Evolutionary conservation across 2,113 vertebrate species (phyloP), one percentile per base, ranked within the genome.

Genomic region (Trematocara variabile): DNA sequence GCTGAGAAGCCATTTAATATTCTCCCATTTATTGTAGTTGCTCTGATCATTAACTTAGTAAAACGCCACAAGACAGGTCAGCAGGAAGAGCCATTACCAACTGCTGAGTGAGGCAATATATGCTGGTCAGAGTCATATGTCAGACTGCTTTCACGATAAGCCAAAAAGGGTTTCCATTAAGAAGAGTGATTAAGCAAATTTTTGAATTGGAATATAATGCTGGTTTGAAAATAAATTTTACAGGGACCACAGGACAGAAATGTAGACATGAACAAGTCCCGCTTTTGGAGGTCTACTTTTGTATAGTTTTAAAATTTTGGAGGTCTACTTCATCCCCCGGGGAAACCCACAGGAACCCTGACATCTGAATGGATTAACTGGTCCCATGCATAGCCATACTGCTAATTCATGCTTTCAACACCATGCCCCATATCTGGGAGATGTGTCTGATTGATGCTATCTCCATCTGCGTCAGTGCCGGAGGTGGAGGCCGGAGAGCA

Each of bases 41-140:
- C 91, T 95, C 86, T 90, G 86, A 95, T 94, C 93, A 92, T 88
- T 94, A 84, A 90, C 87, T 95, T 92, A 88, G 87, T 84, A 81
- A 91, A 94, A 94, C 77, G 88, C 84, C 88, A 22, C 87, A 86
- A 91, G 91, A 81, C 87, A 93, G 85, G 83, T 87, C 89, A 90
- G 90, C 83, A 91, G 90, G 85, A 94, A 93, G 92, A 92, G 82
- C 65, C 83, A 80, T 91, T 88, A 92, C 79, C 85, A 87, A 89
- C 81, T 91, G 93, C 94, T 93, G 94, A 94, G 89, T 93, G 75
- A 89, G 81, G 34, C 60, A 75, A n/a, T 81, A 63, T 82, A 81
- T 14, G 77, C 77, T 60, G 83, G 73, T 82, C 80, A 89, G 91
- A 82, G 88, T 93, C 90, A 83, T 63, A 39, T 93, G 84, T 93